These are phyloP conservation scores for Furcula furcula DNA, from an alignment of 2,888 invertebrate genomes.

Conservation along the genomic window DNA sequence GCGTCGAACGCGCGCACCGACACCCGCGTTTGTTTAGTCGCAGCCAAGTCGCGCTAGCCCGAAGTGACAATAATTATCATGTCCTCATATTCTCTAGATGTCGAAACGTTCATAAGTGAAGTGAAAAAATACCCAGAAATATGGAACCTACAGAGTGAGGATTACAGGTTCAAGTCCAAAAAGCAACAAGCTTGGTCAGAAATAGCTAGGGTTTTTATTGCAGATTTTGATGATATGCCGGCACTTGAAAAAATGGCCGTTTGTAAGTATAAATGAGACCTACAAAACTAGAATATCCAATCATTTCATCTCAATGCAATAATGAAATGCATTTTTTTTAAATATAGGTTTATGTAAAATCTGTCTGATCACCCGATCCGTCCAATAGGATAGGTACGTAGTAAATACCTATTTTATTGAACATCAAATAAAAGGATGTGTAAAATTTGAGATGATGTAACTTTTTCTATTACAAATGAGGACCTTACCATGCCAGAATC, in stretches of 20 bases:
- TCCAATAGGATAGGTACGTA: no score
- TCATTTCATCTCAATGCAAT: no score
- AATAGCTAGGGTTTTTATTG: constrained; percentile 51
- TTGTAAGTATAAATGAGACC: constrained; percentile 68
- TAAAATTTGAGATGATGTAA: no score
- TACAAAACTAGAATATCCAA: no score
- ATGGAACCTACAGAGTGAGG: constrained; percentile 54
- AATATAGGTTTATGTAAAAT: no score
- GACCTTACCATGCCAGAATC: no score
- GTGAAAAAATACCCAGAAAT: constrained; percentile 56
- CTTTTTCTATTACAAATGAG: no score
- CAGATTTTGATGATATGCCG: constrained; percentile 50
- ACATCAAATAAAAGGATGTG: no score
- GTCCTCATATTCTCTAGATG: constrained; percentile 47
- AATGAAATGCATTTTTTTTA: no score
- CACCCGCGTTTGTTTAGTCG: constrained; percentile 33
- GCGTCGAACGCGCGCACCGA: constrained; percentile 39
- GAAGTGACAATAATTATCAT: no score
- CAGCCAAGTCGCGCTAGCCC: constrained; percentile 33
- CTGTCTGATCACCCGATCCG: no score
- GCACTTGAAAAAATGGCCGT: constrained; percentile 49
- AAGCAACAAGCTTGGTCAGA: constrained; percentile 56
- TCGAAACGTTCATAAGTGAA: constrained; percentile 59
- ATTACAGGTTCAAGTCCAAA: constrained; percentile 38
- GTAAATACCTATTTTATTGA: no score